Evolutionary conservation across 2,113 vertebrate species (phyloP).

Genomic region (Piprites chloris): DNA sequence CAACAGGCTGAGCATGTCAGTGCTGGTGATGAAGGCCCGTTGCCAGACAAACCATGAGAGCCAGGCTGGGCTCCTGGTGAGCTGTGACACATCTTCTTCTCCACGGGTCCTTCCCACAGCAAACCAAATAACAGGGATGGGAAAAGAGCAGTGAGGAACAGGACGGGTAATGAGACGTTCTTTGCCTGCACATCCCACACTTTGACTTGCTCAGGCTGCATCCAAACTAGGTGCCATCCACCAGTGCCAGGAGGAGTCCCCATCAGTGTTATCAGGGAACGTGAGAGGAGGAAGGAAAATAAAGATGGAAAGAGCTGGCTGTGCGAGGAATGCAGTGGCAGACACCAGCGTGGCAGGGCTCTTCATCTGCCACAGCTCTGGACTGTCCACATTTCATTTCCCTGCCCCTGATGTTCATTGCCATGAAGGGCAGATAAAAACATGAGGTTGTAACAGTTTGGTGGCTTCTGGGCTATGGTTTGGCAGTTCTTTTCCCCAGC

Average conservation of each 20-base stretch:
- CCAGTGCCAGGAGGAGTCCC: not conserved
- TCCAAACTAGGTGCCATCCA: rapidly evolving
- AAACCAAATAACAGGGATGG: not conserved
- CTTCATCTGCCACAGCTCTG: not conserved
- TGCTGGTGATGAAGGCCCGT: not conserved
- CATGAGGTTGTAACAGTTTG: not conserved
- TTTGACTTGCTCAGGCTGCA: not conserved
- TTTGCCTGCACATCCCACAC: not conserved
- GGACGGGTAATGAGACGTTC: not conserved
- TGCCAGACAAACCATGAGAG: not conserved
- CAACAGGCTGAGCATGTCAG: not conserved
- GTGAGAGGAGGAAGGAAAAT: not conserved
- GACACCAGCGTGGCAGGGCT: not conserved
- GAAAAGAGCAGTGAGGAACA: not conserved
- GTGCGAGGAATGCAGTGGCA: rapidly evolving
- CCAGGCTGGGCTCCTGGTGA: not conserved
- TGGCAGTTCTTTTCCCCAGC: not conserved
- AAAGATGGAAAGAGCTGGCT: not conserved
- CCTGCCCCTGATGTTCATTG: not conserved
- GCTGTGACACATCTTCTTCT: not conserved
- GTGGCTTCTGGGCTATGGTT: not conserved
- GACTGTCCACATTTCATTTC: not conserved
- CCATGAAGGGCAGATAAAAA: not conserved
- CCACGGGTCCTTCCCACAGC: not conserved
- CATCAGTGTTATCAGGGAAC: not conserved